Evolutionary conservation across 1,140 invertebrate genomes (phyloP).

Genomic region (Vanessa tameamea): DNA sequence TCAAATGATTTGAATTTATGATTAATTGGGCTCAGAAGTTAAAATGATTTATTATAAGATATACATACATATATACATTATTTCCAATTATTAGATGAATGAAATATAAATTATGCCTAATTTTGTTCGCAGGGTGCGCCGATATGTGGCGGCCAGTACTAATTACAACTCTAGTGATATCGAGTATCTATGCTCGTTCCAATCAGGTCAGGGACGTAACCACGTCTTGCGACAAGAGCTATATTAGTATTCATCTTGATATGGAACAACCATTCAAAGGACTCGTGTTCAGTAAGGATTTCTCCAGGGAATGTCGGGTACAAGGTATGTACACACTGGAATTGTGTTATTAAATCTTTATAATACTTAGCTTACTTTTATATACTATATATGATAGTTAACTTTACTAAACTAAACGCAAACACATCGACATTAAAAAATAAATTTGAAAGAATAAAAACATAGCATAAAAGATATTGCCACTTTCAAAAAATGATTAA

Average conservation of each 20-base stretch:
- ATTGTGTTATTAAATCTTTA: not conserved
- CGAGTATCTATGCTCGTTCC: conserved; percentile 40
- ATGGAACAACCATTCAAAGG: conserved; percentile 85
- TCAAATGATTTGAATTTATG: no score
- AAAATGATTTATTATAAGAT: no score
- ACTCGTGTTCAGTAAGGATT: conserved; percentile 85
- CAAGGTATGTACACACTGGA: conserved; percentile 67
- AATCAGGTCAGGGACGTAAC: conserved; percentile 73
- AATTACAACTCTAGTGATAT: conserved; percentile 44
- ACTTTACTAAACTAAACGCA: no score
- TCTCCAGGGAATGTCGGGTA: conserved; percentile 84
- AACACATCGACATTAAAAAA: no score
- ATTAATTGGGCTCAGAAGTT: no score
- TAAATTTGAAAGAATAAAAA: no score
- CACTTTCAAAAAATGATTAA: no score
- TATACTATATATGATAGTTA: no score
- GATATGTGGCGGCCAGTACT: conserved; percentile 65
- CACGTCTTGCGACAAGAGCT: conserved; percentile 81
- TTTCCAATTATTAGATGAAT: not conserved
- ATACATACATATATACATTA: not conserved
- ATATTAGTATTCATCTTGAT: conserved; percentile 80
- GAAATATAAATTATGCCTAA: not conserved
- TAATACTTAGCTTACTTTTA: no score
- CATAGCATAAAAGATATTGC: no score
- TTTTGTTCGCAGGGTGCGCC: conserved; percentile 46